Conservation (phyloP, 2,113 vertebrate species). For the Microtus montanus region DNA sequence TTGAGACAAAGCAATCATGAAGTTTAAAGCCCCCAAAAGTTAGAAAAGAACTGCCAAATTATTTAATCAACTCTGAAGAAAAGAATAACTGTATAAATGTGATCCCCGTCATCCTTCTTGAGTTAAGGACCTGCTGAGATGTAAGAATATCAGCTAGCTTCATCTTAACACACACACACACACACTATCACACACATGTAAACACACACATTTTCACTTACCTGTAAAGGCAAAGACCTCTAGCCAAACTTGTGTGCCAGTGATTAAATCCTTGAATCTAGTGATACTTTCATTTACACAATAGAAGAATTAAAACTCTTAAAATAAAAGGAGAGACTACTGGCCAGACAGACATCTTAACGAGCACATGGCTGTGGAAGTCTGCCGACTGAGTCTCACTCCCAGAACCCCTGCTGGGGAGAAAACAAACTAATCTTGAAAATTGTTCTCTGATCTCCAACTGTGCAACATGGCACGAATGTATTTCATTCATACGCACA, state of each 20-base stretch:
- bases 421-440: background rate
- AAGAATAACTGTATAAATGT: background rate
- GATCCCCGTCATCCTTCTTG: background rate
- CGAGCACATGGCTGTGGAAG: background rate
- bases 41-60: background rate
- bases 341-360: background rate
- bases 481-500: background rate
- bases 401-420: background rate
- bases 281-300: slow-evolving; percentile 4
- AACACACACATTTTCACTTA: no score
- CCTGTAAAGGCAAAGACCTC: background rate
- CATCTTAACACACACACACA: background rate
- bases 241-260: background rate
- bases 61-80: background rate
- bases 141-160: background rate
- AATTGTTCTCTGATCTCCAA: background rate
- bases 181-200: background rate
- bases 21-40: background rate
- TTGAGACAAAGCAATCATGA: background rate
- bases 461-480: background rate
- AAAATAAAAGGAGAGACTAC: background rate
- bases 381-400: background rate
- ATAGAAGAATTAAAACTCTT: background rate
- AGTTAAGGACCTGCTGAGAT: background rate
- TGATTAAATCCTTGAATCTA: slow-evolving; percentile 25